Conservation (phyloP, 2,888 invertebrate genomes). For the Cheiracanthium punctorium region DNA sequence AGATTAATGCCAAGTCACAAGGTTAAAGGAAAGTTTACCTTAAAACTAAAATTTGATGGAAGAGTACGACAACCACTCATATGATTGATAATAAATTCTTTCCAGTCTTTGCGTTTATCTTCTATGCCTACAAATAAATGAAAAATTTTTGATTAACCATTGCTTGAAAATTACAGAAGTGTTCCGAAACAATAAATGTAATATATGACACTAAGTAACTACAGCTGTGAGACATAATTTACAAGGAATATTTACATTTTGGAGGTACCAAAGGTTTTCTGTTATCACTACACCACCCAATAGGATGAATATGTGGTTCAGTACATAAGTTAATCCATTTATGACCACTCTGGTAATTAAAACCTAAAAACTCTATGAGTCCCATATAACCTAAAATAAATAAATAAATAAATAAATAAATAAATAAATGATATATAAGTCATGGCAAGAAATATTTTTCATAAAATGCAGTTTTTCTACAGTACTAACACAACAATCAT, state of each 20-base stretch:
- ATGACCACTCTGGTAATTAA: slow-evolving; percentile 88
- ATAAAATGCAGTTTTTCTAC: too few relatives aligned
- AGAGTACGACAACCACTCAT: slow-evolving; percentile 95
- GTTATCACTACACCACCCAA: slow-evolving; percentile 97
- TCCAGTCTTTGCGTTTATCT: slow-evolving; percentile 96
- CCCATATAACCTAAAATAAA: slow-evolving; percentile 79
- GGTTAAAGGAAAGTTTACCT: too few relatives aligned
- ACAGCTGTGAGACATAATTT: too few relatives aligned
- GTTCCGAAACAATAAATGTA: too few relatives aligned
- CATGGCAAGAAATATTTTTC: too few relatives aligned
- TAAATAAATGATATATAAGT: too few relatives aligned
- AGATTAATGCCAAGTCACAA: too few relatives aligned
- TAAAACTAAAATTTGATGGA: slow-evolving; percentile 92
- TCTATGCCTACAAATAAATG: slow-evolving; percentile 82
- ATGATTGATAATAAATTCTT: slow-evolving; percentile 92
- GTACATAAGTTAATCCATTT: slow-evolving; percentile 94
- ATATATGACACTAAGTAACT: too few relatives aligned
- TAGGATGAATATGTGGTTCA: slow-evolving; percentile 86
- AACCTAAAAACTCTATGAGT: slow-evolving; percentile 88
- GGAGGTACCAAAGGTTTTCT: slow-evolving; percentile 98
- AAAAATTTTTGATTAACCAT: background rate
- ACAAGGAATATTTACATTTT: slow-evolving; percentile 79
- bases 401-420: background rate
- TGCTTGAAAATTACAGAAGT: too few relatives aligned
- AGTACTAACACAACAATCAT: too few relatives aligned